A percentile compares a stretch with the other conserved stretches of the same genome.
These are phyloP conservation scores for Agrilus cyanescens DNA, from an alignment of 2,888 invertebrate genomes.

Conservation along the genomic window DNA sequence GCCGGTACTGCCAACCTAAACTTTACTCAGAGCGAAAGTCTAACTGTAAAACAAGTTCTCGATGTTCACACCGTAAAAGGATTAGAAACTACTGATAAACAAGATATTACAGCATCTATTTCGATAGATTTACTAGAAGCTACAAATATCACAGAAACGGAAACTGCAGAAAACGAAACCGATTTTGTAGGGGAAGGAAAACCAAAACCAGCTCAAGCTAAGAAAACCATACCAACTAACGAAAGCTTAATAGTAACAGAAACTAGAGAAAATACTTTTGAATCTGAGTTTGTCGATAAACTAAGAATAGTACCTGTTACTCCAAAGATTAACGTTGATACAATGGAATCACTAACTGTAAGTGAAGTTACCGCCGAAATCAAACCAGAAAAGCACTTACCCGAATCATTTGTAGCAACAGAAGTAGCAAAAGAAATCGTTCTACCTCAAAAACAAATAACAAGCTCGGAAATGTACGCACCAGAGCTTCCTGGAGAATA, in stretches of 20 bases:
- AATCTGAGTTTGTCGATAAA: conserved; percentile 41
- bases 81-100: conserved; percentile 33
- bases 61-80: conserved; percentile 34
- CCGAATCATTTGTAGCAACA: conserved; percentile 67
- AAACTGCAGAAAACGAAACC: conserved; percentile 49
- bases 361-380: conserved; percentile 58
- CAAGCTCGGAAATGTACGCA: conserved; percentile 51
- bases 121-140: conserved; percentile 53
- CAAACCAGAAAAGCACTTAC: conserved; percentile 66
- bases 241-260: conserved; percentile 54
- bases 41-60: conserved; percentile 36
- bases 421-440: conserved; percentile 58
- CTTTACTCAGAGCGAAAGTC: conserved; percentile 36
- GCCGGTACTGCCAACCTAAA: conserved; percentile 33
- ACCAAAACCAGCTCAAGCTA: conserved; percentile 43
- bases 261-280: conserved; percentile 45
- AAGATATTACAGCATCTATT: conserved; percentile 42
- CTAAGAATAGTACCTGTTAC: conserved; percentile 38
- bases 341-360: conserved; percentile 51
- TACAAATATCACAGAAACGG: conserved; percentile 50
- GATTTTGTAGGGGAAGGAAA: conserved; percentile 37
- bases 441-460: conserved; percentile 51
- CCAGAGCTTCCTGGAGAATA: conserved; percentile 59
- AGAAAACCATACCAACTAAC: conserved; percentile 45
- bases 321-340: conserved; percentile 50